Evolutionary conservation across 1,140 invertebrate species (phyloP).

Genomic region (Polyergus mexicanus): DNA sequence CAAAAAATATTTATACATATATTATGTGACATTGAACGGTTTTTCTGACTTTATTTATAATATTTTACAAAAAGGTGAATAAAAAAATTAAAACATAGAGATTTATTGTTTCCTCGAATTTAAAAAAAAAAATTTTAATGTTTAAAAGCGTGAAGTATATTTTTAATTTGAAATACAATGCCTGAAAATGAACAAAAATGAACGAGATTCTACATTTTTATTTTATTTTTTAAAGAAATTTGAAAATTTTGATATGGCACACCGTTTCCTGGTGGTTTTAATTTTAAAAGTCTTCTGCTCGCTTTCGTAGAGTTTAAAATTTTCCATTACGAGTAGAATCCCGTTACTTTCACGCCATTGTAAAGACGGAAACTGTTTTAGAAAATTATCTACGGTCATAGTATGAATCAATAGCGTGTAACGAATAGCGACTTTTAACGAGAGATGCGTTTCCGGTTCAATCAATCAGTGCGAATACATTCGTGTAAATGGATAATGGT

Average conservation of each 20-base stretch:
- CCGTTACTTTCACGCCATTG: conserved; percentile 4
- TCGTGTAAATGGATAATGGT: not conserved
- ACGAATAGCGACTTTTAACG: not conserved
- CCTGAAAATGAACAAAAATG: not conserved
- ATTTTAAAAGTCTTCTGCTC: not conserved
- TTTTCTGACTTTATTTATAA: conserved; percentile 19
- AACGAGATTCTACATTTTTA: not conserved
- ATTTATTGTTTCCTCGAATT: not conserved
- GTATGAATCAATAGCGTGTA: not conserved
- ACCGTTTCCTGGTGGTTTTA: not conserved
- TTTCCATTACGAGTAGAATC: not conserved
- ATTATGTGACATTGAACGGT: not conserved
- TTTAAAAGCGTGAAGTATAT: not conserved
- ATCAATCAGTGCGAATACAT: not conserved
- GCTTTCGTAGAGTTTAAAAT: not conserved
- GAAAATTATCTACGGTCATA: not conserved
- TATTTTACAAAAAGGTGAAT: not conserved
- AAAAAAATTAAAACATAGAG: conserved; percentile 3
- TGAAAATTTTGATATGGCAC: not conserved
- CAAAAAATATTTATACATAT: too few relatives aligned
- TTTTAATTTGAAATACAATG: not conserved
- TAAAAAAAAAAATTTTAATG: not conserved
- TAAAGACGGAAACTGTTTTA: not conserved
- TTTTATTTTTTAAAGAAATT: not conserved
- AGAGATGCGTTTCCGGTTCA: not conserved